Evolutionary conservation across 2,113 vertebrate species (phyloP), one percentile per base, ranked within the genome.

Genomic region (Chaetops frenatus): DNA sequence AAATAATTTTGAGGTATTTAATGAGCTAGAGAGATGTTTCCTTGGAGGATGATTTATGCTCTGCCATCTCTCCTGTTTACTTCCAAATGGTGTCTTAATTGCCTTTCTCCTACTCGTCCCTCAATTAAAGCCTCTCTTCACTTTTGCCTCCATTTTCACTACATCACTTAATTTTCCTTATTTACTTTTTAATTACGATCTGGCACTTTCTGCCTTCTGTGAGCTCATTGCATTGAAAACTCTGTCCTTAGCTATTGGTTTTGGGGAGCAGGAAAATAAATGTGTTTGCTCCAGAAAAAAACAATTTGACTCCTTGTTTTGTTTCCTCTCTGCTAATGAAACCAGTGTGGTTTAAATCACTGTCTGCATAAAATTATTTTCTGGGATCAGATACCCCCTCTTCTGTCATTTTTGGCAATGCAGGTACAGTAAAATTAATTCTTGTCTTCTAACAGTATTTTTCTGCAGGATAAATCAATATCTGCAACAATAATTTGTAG

Each of bases 51-150:
- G 64, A 88, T 92, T 95, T 94, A 86, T 87, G 42, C 31, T 96
- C 81, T 82, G 44, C 58, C 61, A 51, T 31, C 28, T 83, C 60
- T 93, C 5, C 19, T 90, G 28, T 88, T 90, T 90, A 44, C 69
- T 95, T 91, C 79, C 57, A 92, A 92, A 94, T 88, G 71, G 73
- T 62, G 36, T 73, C 66, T 96, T 95, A 95, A 95, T 94, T 88
- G 76, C 48, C 88, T 87, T 91, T 88, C 82, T 92, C 35, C 44
- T 77, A 58, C 42, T 96, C 92, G 51, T 77, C 15, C 57, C 69
- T 91, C 90, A 90, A 38, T 91, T 90, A 95, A 95, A 79, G 50
- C 57, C 42, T 89, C 54, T 84, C 61, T 94, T 90, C 69, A 54
- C 54, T 81, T 90, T 51, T 77, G 40, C 88, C 62, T 90, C 71